Evolutionary conservation across 2,888 invertebrate species (phyloP), one percentile per base, ranked within the genome.

Genomic region (Tricholauxania praeusta): DNA sequence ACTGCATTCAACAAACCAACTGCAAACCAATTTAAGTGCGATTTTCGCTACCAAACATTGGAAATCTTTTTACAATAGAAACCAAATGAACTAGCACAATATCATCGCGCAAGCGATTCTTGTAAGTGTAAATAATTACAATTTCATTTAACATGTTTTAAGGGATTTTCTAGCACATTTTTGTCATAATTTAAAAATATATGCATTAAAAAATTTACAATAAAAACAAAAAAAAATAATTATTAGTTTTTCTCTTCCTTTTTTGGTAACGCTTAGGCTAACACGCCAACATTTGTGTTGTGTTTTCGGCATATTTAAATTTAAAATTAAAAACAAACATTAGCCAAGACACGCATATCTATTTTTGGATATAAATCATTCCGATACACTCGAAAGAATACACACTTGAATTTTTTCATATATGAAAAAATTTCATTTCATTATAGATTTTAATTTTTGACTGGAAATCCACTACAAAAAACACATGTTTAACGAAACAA

Each of bases 341-440:
- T 39, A 39, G 39, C 39, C 39, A 75, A 75, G 80, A 79, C 79
- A 81, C 81, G 81, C 81, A 79, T 77, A 77, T 78, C 84, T 83
- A 83, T 84, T 82, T 84, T 78, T 83, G 80, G 82, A 76, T 72
- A 74, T 76, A 82, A 81, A 82, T 80, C 80, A 81, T 81, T 79
- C 63, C 48, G 49, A 51, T 57, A 47, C 48, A 49, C 53, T 19
- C 22, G 51, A 51, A 47, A 55, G 48, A 62, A 72, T 69, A 73
- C 69, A 69, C 59, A 70, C 70, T 63, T 63, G 70, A 70, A 70
- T 70, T 52, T 62, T 39, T 47, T 28, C 39, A 32, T 57, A 55
- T n/a, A 49, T 32, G 64, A 49, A 64, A 51, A 39, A 39, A 39
- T 39, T 59, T 66, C 52, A 59, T 52, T 66, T 72, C 59, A 60